phyloP scores from a whole-genome alignment of 2,797 vertebrate genomes.

The Platalea minor region DNA sequence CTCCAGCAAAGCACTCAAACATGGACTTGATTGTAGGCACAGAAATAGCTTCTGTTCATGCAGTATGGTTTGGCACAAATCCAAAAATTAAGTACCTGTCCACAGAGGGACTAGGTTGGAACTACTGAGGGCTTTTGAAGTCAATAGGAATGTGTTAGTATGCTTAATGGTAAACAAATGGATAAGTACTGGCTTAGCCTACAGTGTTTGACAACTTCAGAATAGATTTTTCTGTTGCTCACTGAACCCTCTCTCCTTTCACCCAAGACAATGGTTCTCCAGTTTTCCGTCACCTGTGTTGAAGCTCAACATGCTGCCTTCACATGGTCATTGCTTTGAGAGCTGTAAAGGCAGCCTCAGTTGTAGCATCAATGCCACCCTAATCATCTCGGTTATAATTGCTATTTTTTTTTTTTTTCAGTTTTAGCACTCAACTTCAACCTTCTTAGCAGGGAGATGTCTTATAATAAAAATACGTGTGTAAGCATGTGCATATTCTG shows the following conservation, averaged over 20 bases:
- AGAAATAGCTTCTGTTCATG: neutral
- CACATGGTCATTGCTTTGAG: neutral
- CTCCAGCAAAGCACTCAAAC: neutral
- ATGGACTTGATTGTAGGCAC: neutral
- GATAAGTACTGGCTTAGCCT: neutral
- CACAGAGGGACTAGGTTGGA: neutral
- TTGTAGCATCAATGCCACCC: neutral
- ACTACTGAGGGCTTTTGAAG: neutral
- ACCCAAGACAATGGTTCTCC: neutral
- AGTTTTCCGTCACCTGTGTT: neutral
- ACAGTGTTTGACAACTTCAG: neutral
- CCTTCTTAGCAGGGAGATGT: neutral
- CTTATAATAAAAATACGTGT: neutral
- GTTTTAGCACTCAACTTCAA: neutral
- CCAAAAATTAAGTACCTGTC: neutral
- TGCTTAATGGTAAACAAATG: neutral
- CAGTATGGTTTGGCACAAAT: neutral
- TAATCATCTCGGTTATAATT: neutral
- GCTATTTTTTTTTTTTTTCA: neutral
- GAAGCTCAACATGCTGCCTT: neutral
- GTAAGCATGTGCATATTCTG: neutral
- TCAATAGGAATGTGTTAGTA: neutral
- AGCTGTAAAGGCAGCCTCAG: neutral
- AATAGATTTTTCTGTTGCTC: neutral
- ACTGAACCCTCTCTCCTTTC: neutral